Evolutionary conservation across 2,113 vertebrate species (phyloP).

Genomic region (Egretta garzetta): DNA sequence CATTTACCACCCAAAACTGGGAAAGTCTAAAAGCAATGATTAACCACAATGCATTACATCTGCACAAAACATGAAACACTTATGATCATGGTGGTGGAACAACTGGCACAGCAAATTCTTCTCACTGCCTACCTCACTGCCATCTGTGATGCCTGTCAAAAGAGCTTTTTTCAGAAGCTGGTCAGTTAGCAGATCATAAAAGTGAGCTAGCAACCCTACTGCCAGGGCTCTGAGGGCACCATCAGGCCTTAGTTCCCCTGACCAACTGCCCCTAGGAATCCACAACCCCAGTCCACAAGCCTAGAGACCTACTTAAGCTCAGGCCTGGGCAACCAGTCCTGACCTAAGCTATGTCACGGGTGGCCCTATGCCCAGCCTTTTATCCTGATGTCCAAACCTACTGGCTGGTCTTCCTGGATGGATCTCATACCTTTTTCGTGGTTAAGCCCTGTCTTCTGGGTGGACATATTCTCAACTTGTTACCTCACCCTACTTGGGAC

Average conservation of each 20-base stretch:
- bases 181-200: background rate
- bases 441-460: background rate
- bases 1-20: background rate
- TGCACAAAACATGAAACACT: background rate
- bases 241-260: background rate
- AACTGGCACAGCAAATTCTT: background rate
- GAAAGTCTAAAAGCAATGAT: background rate
- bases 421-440: background rate
- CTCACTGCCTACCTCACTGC: background rate
- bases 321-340: background rate
- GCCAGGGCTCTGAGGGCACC: background rate
- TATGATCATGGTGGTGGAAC: fast-evolving
- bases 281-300: background rate
- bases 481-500: background rate
- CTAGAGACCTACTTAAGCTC: background rate
- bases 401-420: background rate
- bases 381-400: background rate
- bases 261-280: background rate
- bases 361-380: background rate
- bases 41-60: background rate
- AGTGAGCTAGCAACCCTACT: background rate
- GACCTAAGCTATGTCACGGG: background rate
- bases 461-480: background rate
- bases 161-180: background rate
- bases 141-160: background rate